Base-by-base conservation (phyloP, 2,113 vertebrate genomes). In the Alectura lathami region DNA sequence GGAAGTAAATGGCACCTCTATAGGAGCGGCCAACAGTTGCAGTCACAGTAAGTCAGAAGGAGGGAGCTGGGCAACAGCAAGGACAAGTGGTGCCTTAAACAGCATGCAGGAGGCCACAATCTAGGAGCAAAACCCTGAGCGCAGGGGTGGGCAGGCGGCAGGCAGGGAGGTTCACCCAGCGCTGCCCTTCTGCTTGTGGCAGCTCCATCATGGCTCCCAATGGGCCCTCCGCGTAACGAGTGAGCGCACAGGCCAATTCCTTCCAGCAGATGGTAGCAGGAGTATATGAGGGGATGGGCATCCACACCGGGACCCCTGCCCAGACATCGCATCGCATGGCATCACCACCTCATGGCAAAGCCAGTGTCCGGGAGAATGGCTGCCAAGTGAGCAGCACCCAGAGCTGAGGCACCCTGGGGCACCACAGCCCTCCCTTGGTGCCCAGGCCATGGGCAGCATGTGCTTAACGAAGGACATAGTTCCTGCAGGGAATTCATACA, bases 261-360 rank as follows among this genome's bases (percentile, higher is more conserved):
- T 94, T 96, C 96, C 94, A 95, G 92, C 64, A 96, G 96, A 77
- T 94, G 94, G 96, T 93, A 93, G 97, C 93, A 97, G 94, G 83
- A 60, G 69, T 51, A 95, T 93, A 91, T 11, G 13, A 92, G 95
- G 95, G 83, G 89, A 91, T 3, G 1, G 69, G 36, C 13, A 5
- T 68, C 75, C 50, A 10, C 47, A 1, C 32, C 5, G 3, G 70
- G 93, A 82, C 87, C 78, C 60, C 14, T 0, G 0, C 40, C 36
- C 1, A 8, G 75, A 53, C 59, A 7, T 30, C 0, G 0, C 3
- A 0, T 26, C 21, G 50, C 59, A 7, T 30, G 0, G 0, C 3
- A 0, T 26, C 21, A 9, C 56, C 21, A 54, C 29, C 81, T 67
- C 83, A 42, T 5, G 1, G 75, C 40, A 73, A 86, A 72, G 53